Evolutionary conservation across 2,888 invertebrate genomes (phyloP).

Genomic region (Hedychridium roseum): DNA sequence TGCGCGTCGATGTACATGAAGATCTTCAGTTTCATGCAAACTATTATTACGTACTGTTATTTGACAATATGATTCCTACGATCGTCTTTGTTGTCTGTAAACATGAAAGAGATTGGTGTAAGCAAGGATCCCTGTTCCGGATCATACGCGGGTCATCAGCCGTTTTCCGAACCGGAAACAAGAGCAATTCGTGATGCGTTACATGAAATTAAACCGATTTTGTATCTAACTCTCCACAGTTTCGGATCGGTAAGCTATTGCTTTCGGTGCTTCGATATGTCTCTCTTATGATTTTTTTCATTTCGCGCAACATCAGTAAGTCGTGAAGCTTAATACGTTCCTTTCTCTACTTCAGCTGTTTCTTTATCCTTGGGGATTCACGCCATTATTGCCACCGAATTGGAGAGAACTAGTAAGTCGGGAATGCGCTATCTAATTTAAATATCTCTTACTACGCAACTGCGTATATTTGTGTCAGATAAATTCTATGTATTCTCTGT

Average conservation of each 20-base stretch:
- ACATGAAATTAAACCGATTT: constrained; percentile 64
- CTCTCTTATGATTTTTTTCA: too few species aligned
- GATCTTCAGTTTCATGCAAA: neutral
- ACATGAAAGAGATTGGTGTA: constrained; percentile 60
- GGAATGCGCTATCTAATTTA: too few species aligned
- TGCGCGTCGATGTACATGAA: too few species aligned
- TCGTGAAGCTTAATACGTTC: too few species aligned
- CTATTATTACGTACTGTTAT: neutral
- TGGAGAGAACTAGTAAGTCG: constrained; percentile 61
- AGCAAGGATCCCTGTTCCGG: constrained; percentile 66
- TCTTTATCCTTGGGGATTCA: constrained; percentile 75
- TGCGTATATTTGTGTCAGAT: too few species aligned
- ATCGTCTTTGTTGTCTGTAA: neutral
- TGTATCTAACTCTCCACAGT: constrained; percentile 78
- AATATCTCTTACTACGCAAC: too few species aligned
- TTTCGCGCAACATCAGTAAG: too few species aligned
- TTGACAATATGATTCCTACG: neutral
- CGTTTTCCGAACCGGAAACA: constrained; percentile 75
- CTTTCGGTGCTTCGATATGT: too few species aligned
- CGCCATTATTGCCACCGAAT: constrained; percentile 65
- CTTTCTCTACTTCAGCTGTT: constrained; percentile 65
- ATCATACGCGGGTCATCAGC: constrained; percentile 67
- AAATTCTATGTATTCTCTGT: too few species aligned
- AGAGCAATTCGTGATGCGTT: constrained; percentile 68
- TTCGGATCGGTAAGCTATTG: constrained; percentile 68